A percentile compares a stretch with the other conserved stretches of the same genome.
phyloP scores from a whole-genome alignment of 2,113 vertebrate species.

The Tricholaema leucomelas region DNA sequence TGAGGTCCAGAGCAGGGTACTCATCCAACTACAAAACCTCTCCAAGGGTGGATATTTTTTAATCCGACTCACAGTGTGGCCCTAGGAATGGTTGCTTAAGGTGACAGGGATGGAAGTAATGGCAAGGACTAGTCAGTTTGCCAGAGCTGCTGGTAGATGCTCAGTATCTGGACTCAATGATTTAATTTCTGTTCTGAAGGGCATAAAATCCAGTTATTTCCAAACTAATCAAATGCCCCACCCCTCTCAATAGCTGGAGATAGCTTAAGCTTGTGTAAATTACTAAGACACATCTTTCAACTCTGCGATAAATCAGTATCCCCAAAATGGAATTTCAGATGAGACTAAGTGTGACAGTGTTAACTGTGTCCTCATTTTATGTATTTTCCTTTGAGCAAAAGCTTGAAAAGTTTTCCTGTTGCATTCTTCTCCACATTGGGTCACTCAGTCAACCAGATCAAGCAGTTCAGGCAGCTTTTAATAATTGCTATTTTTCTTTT shows the following conservation, averaged over 20 bases:
- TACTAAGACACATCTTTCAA: background rate
- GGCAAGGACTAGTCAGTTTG: background rate
- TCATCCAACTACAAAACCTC: background rate
- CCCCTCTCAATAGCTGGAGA: background rate
- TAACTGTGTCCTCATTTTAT: background rate
- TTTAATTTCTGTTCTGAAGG: background rate
- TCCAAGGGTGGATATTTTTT: background rate
- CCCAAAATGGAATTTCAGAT: background rate
- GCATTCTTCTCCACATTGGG: background rate
- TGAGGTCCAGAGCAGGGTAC: background rate
- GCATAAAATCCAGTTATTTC: background rate
- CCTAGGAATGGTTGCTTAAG: background rate
- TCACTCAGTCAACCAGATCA: background rate
- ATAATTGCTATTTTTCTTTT: background rate
- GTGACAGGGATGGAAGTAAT: background rate
- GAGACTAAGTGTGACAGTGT: background rate
- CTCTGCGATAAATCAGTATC: background rate
- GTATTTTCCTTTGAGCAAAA: background rate
- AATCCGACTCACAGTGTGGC: background rate
- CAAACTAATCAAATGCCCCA: background rate
- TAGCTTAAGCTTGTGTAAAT: background rate
- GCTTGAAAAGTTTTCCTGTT: background rate
- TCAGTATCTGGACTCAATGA: background rate
- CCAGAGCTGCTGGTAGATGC: background rate
- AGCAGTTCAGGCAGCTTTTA: background rate